phyloP scores from a whole-genome alignment of 2,113 vertebrate genomes.

The Macrotus californicus region DNA sequence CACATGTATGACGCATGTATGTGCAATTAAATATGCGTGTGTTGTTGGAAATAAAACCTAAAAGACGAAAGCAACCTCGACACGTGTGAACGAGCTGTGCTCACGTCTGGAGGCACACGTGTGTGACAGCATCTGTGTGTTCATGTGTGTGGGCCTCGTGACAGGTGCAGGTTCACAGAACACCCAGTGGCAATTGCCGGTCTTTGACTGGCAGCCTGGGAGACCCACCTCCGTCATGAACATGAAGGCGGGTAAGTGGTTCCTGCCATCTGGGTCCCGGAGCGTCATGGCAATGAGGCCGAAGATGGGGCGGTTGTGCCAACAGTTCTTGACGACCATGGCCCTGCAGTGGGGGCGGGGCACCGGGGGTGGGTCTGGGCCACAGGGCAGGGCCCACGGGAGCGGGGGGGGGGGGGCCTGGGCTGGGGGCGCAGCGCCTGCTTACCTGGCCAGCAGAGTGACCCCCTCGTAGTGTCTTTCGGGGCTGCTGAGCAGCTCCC shows the following conservation, averaged over 20 bases:
- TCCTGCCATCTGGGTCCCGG: background rate
- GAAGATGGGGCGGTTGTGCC: slow-evolving; percentile 59
- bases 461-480: slow-evolving; percentile 35
- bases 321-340: slow-evolving; percentile 42
- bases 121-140: too few species aligned
- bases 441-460: slow-evolving; percentile 55
- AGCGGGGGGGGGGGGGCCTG: background rate
- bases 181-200: background rate
- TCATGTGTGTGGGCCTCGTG: fast-evolving
- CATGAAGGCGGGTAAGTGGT: background rate
- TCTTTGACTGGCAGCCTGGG: background rate
- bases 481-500: slow-evolving; percentile 19
- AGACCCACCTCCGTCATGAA: slow-evolving; percentile 37
- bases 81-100: background rate
- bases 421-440: fast-evolving
- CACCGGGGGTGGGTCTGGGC: fast-evolving
- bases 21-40: background rate
- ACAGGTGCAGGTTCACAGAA: too few species aligned
- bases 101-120: fast-evolving
- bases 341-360: background rate
- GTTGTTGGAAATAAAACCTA: background rate
- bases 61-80: background rate
- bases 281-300: background rate
- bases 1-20: too few species aligned
- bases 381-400: fast-evolving